Conservation (phyloP, 2,797 vertebrate genomes). For the Gobio occitaniae region DNA sequence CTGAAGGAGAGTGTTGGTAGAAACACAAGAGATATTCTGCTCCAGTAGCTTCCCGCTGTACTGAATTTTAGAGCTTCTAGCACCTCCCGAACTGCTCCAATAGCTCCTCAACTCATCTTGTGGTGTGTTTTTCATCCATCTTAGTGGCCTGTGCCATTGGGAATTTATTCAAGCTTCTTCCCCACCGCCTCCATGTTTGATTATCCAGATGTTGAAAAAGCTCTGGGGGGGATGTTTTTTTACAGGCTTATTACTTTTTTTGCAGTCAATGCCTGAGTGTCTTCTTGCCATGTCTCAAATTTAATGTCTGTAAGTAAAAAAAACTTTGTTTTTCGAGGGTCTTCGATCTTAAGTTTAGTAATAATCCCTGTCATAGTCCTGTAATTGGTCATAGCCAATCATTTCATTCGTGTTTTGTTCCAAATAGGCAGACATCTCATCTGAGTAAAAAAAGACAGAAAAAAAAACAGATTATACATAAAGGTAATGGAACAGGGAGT, state of each 20-base stretch:
- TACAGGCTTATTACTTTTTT: neutral
- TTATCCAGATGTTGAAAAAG: constrained; percentile 29
- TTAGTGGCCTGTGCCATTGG: constrained; percentile 22
- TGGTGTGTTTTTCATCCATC: constrained; percentile 42
- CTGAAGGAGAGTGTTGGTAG: constrained; percentile 5
- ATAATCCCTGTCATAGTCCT: constrained; percentile 75
- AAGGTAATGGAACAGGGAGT: neutral
- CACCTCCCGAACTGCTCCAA: neutral
- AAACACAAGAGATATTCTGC: constrained; percentile 57
- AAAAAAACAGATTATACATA: constrained; percentile 11
- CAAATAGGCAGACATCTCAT: constrained; percentile 72
- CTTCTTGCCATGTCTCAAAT: neutral
- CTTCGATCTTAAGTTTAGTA: constrained; percentile 65
- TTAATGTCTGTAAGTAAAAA: neutral
- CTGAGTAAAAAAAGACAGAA: constrained; percentile 60
- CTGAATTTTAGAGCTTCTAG: neutral
- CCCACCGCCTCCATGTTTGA: neutral
- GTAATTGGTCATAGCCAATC: constrained; percentile 63
- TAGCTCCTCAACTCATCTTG: neutral
- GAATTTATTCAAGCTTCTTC: constrained; percentile 36
- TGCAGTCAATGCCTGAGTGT: neutral
- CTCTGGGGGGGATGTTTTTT: neutral
- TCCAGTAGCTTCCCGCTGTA: constrained; percentile 6
- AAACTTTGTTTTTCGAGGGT: neutral
- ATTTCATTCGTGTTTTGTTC: constrained; percentile 69